phyloP scores from a whole-genome alignment of 2,797 vertebrate species.

The Uromys caudimaculatus region DNA sequence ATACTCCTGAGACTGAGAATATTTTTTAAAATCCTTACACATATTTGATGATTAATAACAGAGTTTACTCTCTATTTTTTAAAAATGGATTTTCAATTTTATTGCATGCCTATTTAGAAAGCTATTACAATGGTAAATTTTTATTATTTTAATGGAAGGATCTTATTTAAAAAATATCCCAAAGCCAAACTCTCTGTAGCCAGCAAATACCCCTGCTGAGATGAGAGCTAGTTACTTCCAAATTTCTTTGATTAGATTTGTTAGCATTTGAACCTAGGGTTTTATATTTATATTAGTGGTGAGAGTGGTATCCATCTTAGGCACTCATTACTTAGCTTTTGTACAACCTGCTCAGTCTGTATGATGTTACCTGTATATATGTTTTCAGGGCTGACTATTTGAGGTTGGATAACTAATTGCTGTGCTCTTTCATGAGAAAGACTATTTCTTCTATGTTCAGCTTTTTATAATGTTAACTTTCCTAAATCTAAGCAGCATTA shows the following conservation, averaged over 20 bases:
- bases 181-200: constrained; percentile 7
- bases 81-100: constrained; percentile 26
- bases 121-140: not conserved
- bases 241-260: constrained; percentile 26
- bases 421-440: not conserved
- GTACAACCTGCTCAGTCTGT: not conserved
- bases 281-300: not conserved
- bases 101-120: not conserved
- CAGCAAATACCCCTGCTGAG: not conserved
- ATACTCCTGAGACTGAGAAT: not conserved
- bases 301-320: not conserved
- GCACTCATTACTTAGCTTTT: not conserved
- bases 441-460: not conserved
- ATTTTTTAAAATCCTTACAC: not conserved
- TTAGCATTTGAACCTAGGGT: not conserved
- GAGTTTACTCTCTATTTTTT: not conserved
- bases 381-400: not conserved
- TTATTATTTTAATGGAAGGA: constrained; percentile 19
- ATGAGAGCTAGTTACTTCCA: constrained; percentile 22
- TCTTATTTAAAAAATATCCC: constrained; percentile 32
- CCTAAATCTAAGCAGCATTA: not conserved
- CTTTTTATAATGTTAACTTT: not conserved
- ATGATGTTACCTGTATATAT: not conserved
- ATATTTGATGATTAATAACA: not conserved
- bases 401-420: not conserved